phyloP scores from a whole-genome alignment of 2,797 vertebrate species.

The Xerus rutilus region DNA sequence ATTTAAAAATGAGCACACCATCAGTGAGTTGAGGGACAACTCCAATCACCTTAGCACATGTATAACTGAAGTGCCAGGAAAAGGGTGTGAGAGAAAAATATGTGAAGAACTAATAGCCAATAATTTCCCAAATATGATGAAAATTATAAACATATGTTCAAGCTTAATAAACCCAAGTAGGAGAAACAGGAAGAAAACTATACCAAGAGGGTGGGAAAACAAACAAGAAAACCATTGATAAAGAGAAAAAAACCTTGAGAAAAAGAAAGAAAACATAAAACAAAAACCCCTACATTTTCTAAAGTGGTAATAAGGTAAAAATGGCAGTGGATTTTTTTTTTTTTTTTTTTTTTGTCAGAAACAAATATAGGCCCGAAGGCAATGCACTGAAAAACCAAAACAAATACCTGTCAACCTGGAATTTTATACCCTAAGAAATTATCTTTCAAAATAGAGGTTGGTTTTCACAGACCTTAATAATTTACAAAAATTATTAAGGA shows the following conservation, averaged over 20 bases:
- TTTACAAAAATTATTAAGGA: background rate
- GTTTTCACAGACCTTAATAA: background rate
- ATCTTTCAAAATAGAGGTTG: background rate
- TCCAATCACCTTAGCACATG: background rate
- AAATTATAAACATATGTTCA: background rate
- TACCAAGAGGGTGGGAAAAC: background rate
- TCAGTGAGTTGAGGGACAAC: background rate
- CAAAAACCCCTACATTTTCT: background rate
- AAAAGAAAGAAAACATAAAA: background rate
- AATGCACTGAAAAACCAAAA: background rate
- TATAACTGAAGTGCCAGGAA: background rate
- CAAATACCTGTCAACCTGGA: background rate
- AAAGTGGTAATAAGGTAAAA: background rate
- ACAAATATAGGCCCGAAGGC: background rate
- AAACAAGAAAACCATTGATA: background rate
- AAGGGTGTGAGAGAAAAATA: background rate
- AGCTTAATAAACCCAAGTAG: background rate
- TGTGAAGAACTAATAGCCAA: background rate
- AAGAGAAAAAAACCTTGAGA: constrained; percentile 23
- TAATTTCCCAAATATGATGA: background rate
- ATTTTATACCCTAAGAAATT: constrained; percentile 52
- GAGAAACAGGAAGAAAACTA: constrained; percentile 25
- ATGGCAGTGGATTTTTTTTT: background rate
- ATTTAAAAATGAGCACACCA: background rate
- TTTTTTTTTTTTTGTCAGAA: background rate